Conservation (phyloP, 2,888 invertebrate species). For the Ashinkailepas kermadecensis region DNA sequence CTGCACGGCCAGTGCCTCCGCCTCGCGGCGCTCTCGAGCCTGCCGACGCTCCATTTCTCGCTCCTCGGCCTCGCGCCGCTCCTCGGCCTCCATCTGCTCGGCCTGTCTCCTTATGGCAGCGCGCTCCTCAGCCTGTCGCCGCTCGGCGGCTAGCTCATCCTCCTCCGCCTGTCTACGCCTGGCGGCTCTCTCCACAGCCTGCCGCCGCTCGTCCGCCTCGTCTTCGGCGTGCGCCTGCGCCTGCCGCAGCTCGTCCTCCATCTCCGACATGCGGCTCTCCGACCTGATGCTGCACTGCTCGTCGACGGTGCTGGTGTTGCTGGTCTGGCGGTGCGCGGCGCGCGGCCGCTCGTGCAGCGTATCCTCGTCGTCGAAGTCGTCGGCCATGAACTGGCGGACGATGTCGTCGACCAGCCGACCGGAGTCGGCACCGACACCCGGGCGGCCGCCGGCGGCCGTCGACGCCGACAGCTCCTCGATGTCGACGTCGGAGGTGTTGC, state of each 20-base stretch:
- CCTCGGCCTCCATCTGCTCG: not conserved
- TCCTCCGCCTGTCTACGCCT: not conserved
- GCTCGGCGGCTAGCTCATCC: not conserved
- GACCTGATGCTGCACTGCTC: not conserved
- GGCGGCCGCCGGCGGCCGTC: not conserved
- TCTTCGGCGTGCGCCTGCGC: not conserved
- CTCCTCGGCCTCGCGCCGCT: not conserved
- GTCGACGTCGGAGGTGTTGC: not conserved
- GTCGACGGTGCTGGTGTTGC: constrained; percentile 11
- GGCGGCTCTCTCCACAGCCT: not conserved
- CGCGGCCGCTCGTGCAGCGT: not conserved
- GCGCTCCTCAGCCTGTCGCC: not conserved
- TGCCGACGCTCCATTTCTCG: not conserved
- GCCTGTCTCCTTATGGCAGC: not conserved
- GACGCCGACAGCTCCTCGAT: constrained; percentile 10
- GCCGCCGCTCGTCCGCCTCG: not conserved
- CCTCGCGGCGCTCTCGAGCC: too few species aligned
- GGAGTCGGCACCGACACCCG: not conserved
- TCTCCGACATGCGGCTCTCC: constrained; percentile 1
- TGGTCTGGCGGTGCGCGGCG: not conserved
- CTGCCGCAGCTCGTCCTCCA: not conserved
- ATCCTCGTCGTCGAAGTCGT: constrained; percentile 14
- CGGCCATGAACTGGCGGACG: constrained; percentile 14
- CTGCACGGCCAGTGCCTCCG: not conserved
- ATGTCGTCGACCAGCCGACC: constrained; percentile 2